These are phyloP conservation scores for Caerostris extrusa DNA, from an alignment of 1,140 invertebrate genomes.

Conservation along the genomic window DNA sequence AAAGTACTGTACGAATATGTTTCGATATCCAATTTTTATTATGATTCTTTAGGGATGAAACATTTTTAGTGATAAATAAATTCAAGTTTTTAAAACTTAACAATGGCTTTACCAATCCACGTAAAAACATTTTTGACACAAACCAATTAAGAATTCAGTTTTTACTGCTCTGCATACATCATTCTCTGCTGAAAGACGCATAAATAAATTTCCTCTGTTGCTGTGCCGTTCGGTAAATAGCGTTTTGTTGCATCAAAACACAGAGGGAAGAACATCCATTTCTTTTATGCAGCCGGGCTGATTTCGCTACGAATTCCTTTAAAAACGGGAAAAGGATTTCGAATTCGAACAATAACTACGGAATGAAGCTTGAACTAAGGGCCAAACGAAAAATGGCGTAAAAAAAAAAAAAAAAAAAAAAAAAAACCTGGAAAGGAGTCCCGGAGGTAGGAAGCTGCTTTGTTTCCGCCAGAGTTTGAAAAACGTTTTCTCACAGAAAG, in stretches of 20 bases:
- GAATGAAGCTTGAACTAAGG: background rate
- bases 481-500: constrained; percentile 43
- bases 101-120: background rate
- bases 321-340: background rate
- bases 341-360: background rate
- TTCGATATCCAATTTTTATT: background rate
- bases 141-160: constrained; percentile 9
- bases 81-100: background rate
- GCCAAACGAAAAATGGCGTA: background rate
- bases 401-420: too few species aligned
- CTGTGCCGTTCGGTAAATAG: background rate
- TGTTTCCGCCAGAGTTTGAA: constrained; percentile 51
- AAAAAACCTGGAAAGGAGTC: background rate
- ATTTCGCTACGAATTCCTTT: background rate
- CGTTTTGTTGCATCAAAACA: background rate
- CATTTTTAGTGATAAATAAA: background rate
- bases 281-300: constrained; percentile 4
- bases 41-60: background rate
- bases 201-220: background rate
- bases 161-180: background rate
- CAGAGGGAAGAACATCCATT: background rate
- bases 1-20: background rate
- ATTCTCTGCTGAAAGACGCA: background rate
- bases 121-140: background rate
- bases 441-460: background rate